phyloP scores from a whole-genome alignment of 2,113 vertebrate species.

The Dendropsophus ebraccatus region DNA sequence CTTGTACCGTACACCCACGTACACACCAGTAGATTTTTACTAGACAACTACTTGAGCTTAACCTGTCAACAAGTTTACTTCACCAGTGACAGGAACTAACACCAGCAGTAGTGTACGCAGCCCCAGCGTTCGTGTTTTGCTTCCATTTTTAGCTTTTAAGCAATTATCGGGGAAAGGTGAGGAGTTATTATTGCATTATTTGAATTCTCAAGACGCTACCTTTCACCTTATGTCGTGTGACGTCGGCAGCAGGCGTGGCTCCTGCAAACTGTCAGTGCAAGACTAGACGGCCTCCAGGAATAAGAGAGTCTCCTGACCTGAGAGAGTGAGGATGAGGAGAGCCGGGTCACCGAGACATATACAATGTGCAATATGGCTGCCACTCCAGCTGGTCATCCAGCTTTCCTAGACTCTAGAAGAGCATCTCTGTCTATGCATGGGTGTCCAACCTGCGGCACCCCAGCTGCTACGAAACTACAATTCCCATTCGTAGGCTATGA shows the following conservation, averaged over 20 bases:
- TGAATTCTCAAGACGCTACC: background rate
- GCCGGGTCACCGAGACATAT: too few relatives aligned
- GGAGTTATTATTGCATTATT: background rate
- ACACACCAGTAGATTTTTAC: conserved; percentile 6
- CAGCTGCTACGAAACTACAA: too few relatives aligned
- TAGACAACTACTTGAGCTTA: background rate
- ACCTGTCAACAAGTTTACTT: background rate
- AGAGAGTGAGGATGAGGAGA: too few relatives aligned
- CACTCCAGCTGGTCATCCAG: too few relatives aligned
- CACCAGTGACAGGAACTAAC: background rate
- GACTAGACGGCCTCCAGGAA: background rate
- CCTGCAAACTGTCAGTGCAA: background rate
- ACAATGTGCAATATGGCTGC: background rate
- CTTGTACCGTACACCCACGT: background rate
- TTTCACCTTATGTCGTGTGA: background rate
- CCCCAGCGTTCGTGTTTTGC: background rate
- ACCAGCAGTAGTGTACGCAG: background rate
- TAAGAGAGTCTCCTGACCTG: background rate
- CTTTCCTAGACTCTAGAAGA: background rate
- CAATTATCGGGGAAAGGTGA: too few relatives aligned
- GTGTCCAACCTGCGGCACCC: too few relatives aligned
- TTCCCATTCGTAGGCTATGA: too few relatives aligned
- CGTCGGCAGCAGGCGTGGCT: background rate
- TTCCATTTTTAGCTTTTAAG: background rate
- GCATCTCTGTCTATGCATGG: too few relatives aligned